Base-by-base conservation (phyloP, 2,113 vertebrate genomes). In the Serilophus lunatus region DNA sequence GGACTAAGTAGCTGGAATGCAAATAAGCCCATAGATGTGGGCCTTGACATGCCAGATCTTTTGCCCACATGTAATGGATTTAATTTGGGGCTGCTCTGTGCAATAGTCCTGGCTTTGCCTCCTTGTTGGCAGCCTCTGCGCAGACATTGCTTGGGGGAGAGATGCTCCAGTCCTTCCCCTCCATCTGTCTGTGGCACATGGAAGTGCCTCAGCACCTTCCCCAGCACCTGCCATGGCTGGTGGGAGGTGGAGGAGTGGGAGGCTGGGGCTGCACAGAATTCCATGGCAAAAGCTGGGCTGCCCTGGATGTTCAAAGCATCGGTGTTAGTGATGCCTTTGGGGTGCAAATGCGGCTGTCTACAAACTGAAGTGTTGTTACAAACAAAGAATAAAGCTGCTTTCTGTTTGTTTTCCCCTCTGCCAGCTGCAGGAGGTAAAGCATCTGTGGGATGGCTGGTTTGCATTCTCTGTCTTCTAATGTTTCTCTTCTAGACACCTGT, bases 131-230 rank as follows among this genome's bases (percentile, higher is more conserved):
- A 86, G 60, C 69, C 77, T 56, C 66, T 35, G 59, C 45, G 28
- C 0, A n/a, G 66, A 7, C 17, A 3, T 10, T 33, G 44, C 57
- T 33, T 6, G 1, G 28, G 33, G 71, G 19, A 47, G n/a, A 22
- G 9, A 2, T 13, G 13, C 45, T 26, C 36, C 33, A 15, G 1
- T 24, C 47, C 24, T 23, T 14, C 50, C 33, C 10, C 44, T 69
- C 40, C 44, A 15, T 36, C 81, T 19, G 60, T 35, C 54, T 35
- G 45, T 40, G 49, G 23, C 18, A 18, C 0, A 0, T 5, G 22
- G 25, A 81, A 54, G 35, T 59, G 24, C 45, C 51, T 53, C 1
- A 2, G 56, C 9, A 2, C 64, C 33, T 33, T 31, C 45, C 72
- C 66, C 7, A 8, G 3, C 44, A 20, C 33, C 50, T 6, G n/a